Base-by-base conservation (phyloP, 1,140 invertebrate genomes). In the Cardiocondyla obscurior region DNA sequence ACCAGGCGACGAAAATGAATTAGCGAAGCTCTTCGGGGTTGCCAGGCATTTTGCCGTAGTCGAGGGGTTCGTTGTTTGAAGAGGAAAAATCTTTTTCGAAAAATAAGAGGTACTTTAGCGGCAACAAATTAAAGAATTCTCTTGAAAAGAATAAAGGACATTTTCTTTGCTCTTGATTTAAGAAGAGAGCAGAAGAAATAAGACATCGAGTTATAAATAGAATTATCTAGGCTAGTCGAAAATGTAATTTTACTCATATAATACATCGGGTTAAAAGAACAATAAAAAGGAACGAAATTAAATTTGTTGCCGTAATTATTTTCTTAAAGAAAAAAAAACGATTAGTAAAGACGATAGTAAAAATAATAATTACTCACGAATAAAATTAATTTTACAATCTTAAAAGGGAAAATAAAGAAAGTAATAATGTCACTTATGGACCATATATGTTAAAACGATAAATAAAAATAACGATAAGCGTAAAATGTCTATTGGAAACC, bases 1-100 rank as follows among this genome's bases (percentile, higher is more conserved):
- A 76, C 73, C 30, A 10, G 8, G 73, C 30, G 42, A 76, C 74
- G 73, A 67, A 86, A 87, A 87, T 83, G 85, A 87, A 87, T 87
- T 87, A 87, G 57, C 72, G 60, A 58, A n/a, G 74, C 49, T 69
- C 33, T 79, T 42, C 33, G 44, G 30, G 46, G 28, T 64, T 64
- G 58, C 19, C 30, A 44, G 57, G 58, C 74, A 79, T 62, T 79
- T 79, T 39, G 12, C 36, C 46, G 22, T 46, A 39, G 46, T 67
- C n/a, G 62, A 62, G 62, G 39, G 72, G 74, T 14, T 76, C 19
- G 46, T 74, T 60, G 39, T 53, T 53, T 51, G 62, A 53, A 42
- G 30, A 65, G 30, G 19, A 65, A 22, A 25, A 67, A 67, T 53
- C 46, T 67, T 67, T 79, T 69, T 79, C 33, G 36, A 53, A 67